These are phyloP conservation scores for Graphium colonna DNA, from an alignment of 2,888 invertebrate species.

Conservation along the genomic window DNA sequence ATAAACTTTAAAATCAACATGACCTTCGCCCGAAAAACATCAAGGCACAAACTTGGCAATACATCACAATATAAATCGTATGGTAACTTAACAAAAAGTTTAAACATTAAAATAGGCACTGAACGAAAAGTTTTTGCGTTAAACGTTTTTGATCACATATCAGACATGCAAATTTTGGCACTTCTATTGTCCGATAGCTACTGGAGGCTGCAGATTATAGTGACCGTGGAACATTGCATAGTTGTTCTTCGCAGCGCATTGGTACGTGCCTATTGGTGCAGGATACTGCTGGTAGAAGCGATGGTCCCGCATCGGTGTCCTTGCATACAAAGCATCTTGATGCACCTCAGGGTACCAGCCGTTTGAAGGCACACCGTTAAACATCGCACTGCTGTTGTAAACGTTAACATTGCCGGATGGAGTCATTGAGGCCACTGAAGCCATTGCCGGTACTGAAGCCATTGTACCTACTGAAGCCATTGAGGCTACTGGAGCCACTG, in stretches of 20 bases:
- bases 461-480: conserved; percentile 14
- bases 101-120: conserved; percentile 19
- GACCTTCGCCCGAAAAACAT: conserved; percentile 8
- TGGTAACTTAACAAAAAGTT: conserved; percentile 50
- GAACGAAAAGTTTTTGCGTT: conserved; percentile 25
- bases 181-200: conserved; percentile 66
- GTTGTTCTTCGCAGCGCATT: conserved; percentile 71
- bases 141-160: conserved; percentile 2
- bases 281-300: conserved; percentile 68
- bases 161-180: conserved; percentile 28
- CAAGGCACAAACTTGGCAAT: conserved; percentile 8
- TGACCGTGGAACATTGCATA: conserved; percentile 74
- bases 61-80: conserved; percentile 45
- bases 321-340: conserved; percentile 56
- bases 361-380: conserved; percentile 43
- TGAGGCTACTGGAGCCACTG: conserved; percentile 29
- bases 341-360: conserved; percentile 64
- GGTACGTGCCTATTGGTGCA: conserved; percentile 56
- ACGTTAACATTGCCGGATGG: conserved; percentile 38
- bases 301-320: conserved; percentile 52
- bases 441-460: conserved; percentile 20
- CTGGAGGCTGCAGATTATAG: conserved; percentile 67
- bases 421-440: conserved; percentile 2
- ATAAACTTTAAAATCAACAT: conserved; percentile 13
- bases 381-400: conserved; percentile 51